Evolutionary conservation across 2,888 invertebrate genomes (phyloP), one percentile per base, ranked within the genome.

Genomic region (Ypsolopha sequella): DNA sequence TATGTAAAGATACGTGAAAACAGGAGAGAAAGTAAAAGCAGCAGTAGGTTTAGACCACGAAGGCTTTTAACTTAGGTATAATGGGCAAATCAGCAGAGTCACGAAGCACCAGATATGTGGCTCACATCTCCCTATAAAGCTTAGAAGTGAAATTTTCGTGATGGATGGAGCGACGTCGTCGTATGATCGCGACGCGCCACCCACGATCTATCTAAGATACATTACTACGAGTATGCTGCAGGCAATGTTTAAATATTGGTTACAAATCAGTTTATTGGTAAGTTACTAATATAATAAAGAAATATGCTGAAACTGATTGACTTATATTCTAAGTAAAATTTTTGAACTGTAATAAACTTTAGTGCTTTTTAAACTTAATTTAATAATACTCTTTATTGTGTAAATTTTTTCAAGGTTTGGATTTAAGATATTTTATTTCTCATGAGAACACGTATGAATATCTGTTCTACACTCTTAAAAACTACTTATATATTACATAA

Each of bases 61-160:
- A 24, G 51, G 52, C 57, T 55, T 59, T 59, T 58, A 63, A 58
- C 59, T 36, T 13, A 47, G 47, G 60, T 57, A 56, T 62, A 60
- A 60, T 58, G 60, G 57, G 55, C 59, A 55, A 61, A 65, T 57
- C 52, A 36, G 47, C 8, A 36, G 47, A 47, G 47, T 47, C 47
- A 47, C 47, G 47, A 47, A 33, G 13, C 13, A 36, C 9, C 36
- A 47, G 47, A 47, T 13, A 38, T 47, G 47, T 47, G 11, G 47
- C 14, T 47, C 36, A 47, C 47, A 47, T 47, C 47, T 36, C 47
- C 47, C n/a, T 47, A 11, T 43, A 14, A 11, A 24, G 43, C 43
- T 24, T 43, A 8, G 59, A 64, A 76, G 78, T 76, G 77, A 84
- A 80, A 78, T 70, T 68, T 66, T 60, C 67, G 65, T 78, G 73